Conservation (phyloP, 2,113 vertebrate species). For the Henicopernis longicauda region DNA sequence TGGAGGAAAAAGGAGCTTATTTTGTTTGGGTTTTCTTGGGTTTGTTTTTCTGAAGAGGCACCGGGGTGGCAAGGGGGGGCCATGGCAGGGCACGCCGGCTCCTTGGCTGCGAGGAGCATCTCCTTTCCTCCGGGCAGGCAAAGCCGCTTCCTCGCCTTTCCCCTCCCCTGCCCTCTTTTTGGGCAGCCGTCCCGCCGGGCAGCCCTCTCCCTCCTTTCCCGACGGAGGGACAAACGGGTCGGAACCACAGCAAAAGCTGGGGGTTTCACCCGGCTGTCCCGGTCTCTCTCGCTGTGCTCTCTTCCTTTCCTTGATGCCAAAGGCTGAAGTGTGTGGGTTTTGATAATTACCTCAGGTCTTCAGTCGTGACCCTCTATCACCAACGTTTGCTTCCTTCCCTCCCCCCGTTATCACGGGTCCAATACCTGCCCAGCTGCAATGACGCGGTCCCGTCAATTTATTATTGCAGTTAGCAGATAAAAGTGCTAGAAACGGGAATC, state of each 20-base stretch:
- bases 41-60: conserved; percentile 14
- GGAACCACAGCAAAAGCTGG: background rate
- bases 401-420: background rate
- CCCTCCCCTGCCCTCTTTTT: background rate
- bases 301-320: background rate
- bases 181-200: background rate
- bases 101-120: background rate
- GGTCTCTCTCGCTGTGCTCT: background rate
- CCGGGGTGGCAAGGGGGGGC: background rate
- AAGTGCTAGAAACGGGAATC: background rate
- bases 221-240: background rate
- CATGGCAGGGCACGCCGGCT: accelerated
- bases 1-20: background rate
- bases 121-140: background rate
- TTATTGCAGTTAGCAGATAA: background rate
- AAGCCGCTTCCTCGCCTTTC: background rate
- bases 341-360: background rate
- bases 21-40: conserved; percentile 23
- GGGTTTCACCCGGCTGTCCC: background rate
- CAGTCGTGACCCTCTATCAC: background rate
- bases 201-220: background rate
- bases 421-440: background rate
- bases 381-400: background rate
- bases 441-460: background rate
- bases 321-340: background rate